Percentiles rank a stretch among this genome's conserved stretches.
These are phyloP conservation scores for Esox masquinongy DNA, from an alignment of 2,797 vertebrate species.

Conservation along the genomic window DNA sequence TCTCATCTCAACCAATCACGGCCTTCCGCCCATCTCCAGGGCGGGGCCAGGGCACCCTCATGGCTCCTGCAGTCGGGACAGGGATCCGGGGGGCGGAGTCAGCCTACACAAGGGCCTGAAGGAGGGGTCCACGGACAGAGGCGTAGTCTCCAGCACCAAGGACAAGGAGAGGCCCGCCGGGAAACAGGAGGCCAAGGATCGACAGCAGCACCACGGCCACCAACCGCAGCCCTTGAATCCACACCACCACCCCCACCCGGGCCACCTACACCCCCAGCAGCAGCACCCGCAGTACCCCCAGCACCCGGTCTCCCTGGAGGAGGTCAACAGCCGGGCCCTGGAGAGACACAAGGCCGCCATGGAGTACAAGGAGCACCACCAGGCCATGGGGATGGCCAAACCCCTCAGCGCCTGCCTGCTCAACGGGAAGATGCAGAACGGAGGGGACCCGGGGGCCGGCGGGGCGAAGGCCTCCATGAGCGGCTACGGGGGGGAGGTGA, in stretches of 20 bases:
- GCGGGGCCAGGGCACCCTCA: constrained; percentile 82
- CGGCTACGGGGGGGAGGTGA: constrained; percentile 80
- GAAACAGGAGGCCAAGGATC: constrained; percentile 83
- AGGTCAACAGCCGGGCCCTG: constrained; percentile 76
- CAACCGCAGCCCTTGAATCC: constrained; percentile 59
- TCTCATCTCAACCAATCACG: constrained; percentile 88
- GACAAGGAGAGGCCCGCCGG: constrained; percentile 83
- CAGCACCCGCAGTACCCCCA: constrained; percentile 73
- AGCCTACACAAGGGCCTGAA: constrained; percentile 84
- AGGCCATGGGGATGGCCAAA: constrained; percentile 79
- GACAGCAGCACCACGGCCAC: constrained; percentile 71
- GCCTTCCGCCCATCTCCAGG: constrained; percentile 87
- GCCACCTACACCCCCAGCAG: constrained; percentile 69
- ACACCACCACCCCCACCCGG: constrained; percentile 68
- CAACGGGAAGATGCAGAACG: constrained; percentile 87
- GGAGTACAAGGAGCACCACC: constrained; percentile 85
- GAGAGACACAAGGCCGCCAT: constrained; percentile 84
- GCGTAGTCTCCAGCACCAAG: constrained; percentile 77
- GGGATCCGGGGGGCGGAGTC: constrained; percentile 75
- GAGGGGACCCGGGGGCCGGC: constrained; percentile 76
- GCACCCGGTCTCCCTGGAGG: constrained; percentile 68
- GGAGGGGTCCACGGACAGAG: constrained; percentile 80
- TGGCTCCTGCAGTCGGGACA: constrained; percentile 88
- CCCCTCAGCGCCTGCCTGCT: constrained; percentile 89
- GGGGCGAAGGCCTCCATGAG: constrained; percentile 76